Evolutionary conservation across 2,888 invertebrate genomes (phyloP).

Genomic region (Dryomyza anilis): DNA sequence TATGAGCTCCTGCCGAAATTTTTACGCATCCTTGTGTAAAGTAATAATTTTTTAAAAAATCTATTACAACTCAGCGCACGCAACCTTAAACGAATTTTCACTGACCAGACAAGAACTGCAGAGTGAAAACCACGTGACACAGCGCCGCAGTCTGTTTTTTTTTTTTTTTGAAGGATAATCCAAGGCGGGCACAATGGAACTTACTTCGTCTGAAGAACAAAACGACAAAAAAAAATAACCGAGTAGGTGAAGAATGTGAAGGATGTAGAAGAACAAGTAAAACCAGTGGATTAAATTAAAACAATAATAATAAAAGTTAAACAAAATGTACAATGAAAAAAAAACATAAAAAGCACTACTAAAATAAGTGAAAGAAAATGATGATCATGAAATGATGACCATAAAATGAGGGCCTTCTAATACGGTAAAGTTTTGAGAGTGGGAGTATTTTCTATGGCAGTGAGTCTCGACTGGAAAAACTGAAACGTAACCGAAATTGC

Average conservation of each 20-base stretch:
- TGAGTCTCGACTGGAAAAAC: not conserved
- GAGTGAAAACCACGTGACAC: not conserved
- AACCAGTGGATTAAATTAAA: slow-evolving; percentile 14
- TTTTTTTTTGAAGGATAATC: not conserved
- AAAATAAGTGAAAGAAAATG: not conserved
- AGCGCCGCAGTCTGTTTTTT: not conserved
- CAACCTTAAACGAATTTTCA: no score
- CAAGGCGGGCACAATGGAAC: not conserved
- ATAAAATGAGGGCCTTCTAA: no score
- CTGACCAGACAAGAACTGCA: not conserved
- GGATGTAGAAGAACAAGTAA: no score
- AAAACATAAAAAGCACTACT: not conserved
- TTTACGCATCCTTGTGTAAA: no score
- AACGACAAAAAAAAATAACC: not conserved
- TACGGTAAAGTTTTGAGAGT: no score
- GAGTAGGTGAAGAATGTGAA: not conserved
- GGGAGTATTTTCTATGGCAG: no score
- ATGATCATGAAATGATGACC: no score
- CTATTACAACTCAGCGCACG: slow-evolving; percentile 1
- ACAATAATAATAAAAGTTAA: slow-evolving; percentile 18
- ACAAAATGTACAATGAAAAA: not conserved
- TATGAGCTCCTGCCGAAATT: no score
- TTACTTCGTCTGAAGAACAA: not conserved
- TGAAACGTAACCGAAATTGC: slow-evolving; percentile 1
- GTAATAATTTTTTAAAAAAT: slow-evolving; percentile 1